Percentiles rank a stretch among this genome's conserved stretches.
Evolutionary conservation across 2,888 invertebrate genomes (phyloP).

Genomic region (Diarsia rubi): DNA sequence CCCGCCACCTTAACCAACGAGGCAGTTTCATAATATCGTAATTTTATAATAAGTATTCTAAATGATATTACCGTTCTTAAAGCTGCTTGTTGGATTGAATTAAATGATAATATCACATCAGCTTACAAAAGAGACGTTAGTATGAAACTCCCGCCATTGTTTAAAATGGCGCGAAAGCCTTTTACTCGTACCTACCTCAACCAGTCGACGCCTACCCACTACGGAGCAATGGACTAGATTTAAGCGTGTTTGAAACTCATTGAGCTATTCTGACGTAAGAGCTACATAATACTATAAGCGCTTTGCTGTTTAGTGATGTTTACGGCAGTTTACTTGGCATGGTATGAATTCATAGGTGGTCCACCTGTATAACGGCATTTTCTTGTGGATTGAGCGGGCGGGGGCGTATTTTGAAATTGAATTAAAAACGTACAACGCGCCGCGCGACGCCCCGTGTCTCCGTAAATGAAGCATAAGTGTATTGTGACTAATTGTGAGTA

Average conservation of each 20-base stretch:
- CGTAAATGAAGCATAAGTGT: too few species aligned
- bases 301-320: constrained; percentile 34
- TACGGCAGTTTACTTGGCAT: constrained; percentile 43
- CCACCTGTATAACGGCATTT: neutral
- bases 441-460: too few species aligned
- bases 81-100: constrained; percentile 16
- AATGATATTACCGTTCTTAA: neutral
- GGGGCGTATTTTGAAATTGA: too few species aligned
- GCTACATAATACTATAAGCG: constrained; percentile 34
- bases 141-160: constrained; percentile 47
- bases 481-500: too few species aligned
- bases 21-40: too few species aligned
- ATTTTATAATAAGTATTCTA: too few species aligned
- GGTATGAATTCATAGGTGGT: constrained; percentile 10
- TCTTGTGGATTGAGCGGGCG: too few species aligned
- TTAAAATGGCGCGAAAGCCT: constrained; percentile 54
- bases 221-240: constrained; percentile 22
- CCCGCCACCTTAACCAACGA: too few species aligned
- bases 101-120: constrained; percentile 32
- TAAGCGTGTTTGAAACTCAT: constrained; percentile 54
- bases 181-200: constrained; percentile 21
- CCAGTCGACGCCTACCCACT: constrained; percentile 29
- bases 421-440: too few species aligned
- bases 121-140: constrained; percentile 12
- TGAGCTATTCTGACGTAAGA: constrained; percentile 40